Base-by-base conservation (phyloP, 2,888 invertebrate genomes). In the Caenorhabditis uteleia region DNA sequence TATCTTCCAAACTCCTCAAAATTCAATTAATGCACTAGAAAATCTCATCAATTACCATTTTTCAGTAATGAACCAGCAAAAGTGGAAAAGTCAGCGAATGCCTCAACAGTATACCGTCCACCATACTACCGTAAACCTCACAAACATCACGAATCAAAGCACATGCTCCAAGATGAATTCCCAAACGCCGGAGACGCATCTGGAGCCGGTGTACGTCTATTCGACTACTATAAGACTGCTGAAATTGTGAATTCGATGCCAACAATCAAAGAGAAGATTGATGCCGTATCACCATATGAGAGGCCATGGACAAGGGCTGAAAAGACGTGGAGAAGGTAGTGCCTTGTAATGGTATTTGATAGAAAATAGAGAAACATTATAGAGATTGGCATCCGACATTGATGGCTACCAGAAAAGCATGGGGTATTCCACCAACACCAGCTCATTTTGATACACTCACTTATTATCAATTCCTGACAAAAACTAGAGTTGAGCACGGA, bases 211-310 rank as follows among this genome's bases (percentile, higher is more conserved):
- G 68, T 75, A 20, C 72, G 81, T 10, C 67, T 81, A 6, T 70
- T 69, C 55, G 81, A 82, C 56, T 81, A 82, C 48, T 82, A 77
- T 64, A 74, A 79, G 40, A 79, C 77, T n/a, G 77, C 70, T 12
- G 75, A 79, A 43, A 58, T 77, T 31, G 76, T 80, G 1, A 58
- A 70, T 20, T 50, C 67, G 14, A 50, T 82, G 58, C 71, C 74
- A 7, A 78, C 74, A 20, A 62, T 77, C 23, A 60, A 69, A 34
- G 82, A 82, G 49, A 74, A 76, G 40, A 78, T 82, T 23, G 77
- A 76, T 38, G 68, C 81, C 46, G 82, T 78, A 27, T 78, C 74
- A 31, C 82, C 82, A 6, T 82, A 75, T 59, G 82, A 82, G 53
- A 53, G 82, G 33, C 70, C 71, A 12, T 82, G 82, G 82, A 73